Evolutionary conservation across 2,113 vertebrate genomes (phyloP), one percentile per base, ranked within the genome.

Genomic region (Cygnus atratus): DNA sequence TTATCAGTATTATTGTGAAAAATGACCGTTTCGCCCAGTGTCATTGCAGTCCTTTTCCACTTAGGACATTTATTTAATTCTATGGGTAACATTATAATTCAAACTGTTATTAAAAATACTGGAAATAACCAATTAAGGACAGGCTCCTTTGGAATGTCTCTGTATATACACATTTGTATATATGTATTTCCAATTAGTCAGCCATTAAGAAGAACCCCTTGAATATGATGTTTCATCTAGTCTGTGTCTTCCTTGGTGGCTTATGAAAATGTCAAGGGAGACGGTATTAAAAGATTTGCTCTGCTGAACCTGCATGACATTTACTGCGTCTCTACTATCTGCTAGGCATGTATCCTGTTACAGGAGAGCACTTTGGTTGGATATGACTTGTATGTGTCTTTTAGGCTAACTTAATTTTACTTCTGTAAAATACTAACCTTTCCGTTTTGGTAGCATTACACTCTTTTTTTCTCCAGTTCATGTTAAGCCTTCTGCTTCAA

Each of bases 261-360:
- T 84, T 86, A 74, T 71, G 63, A 90, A 86, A 93, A 93, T 50
- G n/a, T 58, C 37, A 71, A 92, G 20, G 35, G 29, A 67, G n/a
- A 33, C 3, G 19, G 14, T 75, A 29, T 68, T 72, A 65, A 70
- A 91, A 87, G 20, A 29, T 43, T 73, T 88, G 14, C 7, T 84
- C 28, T 78, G 55, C 37, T 86, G 35, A 37, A 84, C n/a, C 48
- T 35, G 1, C 17, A 2, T 70, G 41, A 33, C 11, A 55, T 89
- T 79, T 73, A 17, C 21, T 87, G 25, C 14, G 12, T 67, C 18
- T 55, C n/a, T 88, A 7, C 65, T 63, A 25, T 58, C 25, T 12
- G 17, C 61, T 87, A n/a, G 57, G 29, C 18, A 24, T 17, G 25
- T 41, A 25, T 80, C n/a, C 41, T 68, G 19, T 81, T 81, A 55